Base-by-base conservation (phyloP, 2,797 vertebrate species). In the Crocodylus rhombifer region DNA sequence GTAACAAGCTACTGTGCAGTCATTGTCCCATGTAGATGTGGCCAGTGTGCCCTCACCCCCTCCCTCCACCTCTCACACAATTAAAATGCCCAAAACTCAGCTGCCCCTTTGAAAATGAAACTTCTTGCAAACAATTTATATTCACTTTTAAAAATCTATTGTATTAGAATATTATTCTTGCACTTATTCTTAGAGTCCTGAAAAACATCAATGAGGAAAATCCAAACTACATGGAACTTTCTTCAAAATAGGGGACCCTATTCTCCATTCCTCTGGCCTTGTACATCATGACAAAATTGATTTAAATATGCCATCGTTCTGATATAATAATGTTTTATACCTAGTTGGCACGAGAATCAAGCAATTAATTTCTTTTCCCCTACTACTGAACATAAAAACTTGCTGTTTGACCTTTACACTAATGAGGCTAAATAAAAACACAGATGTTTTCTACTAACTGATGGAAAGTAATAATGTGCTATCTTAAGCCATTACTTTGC, bases 351-450 rank as follows among this genome's bases (percentile, higher is more conserved):
- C 36, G 20, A 63, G 9, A 51, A 2, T 82, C 67, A 57, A 78
- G 63, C 78, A 26, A 1, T 33, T 77, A 63, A 80, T 75, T 82
- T 5, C 1, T 71, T 92, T 88, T 93, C 60, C 58, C 23, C 42
- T 51, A 65, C 77, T 81, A 85, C 55, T 58, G 81, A 91, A 91
- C 26, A 87, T 75, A 91, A 87, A 93, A 81, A 73, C 33, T 60
- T 95, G 86, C 82, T 91, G 79, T 71, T 74, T 91, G 91, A 94
- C 60, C 64, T 88, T 91, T 93, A 57, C 77, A 91, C 94, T 94
- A 97, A 95, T 89, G 85, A 96, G 95, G 93, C 82, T 95, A 96
- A 97, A 96, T 95, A 97, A 91, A 96, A 94, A 87, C 93, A 93
- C 96, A 97, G 94, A 97, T 97, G 95, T 91, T 83, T 96, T 93